Percentiles rank a stretch among this genome's conserved stretches.
Conservation (phyloP, 92 coral and sea anemone species). For the Actinostola sp. region DNA sequence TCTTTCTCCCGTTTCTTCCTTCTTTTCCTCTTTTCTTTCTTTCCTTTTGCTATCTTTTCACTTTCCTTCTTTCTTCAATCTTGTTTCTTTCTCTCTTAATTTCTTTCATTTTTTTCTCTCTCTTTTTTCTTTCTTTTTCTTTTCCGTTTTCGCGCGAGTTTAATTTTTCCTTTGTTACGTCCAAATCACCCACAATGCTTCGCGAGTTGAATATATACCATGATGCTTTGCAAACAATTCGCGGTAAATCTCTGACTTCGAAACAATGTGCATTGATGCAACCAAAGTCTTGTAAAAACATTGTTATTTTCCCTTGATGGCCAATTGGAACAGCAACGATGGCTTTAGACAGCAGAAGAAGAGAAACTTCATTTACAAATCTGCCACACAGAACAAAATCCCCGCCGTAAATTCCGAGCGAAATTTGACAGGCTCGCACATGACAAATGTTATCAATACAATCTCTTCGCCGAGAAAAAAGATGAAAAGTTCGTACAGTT, state of each 20-base stretch:
- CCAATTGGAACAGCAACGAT: conserved; percentile 41
- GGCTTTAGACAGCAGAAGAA: conserved; percentile 58
- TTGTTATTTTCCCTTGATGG: conserved; percentile 28
- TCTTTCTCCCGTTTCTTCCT: not conserved
- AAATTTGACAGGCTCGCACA: conserved; percentile 2
- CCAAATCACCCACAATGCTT: conserved; percentile 14
- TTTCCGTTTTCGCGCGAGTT: not conserved
- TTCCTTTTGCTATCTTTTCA: not conserved
- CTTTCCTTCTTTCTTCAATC: not conserved
- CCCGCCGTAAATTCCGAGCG: conserved; percentile 21
- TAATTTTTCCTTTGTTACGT: not conserved
- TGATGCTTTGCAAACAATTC: conserved; percentile 17
- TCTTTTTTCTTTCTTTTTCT: not conserved
- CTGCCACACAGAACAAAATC: conserved; percentile 32
- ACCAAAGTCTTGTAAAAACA: not conserved
- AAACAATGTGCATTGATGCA: not conserved
- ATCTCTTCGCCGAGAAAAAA: conserved; percentile 59
- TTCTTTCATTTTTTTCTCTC: not conserved
- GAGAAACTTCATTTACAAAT: conserved; percentile 70
- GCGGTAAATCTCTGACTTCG: conserved; percentile 37
- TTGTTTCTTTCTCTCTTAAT: not conserved
- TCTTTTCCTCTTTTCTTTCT: not conserved
- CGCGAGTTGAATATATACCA: conserved; percentile 4
- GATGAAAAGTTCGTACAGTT: conserved; percentile 54
- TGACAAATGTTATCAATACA: not conserved